Evolutionary conservation across 1,140 invertebrate genomes (phyloP), one percentile per base, ranked within the genome.

Genomic region (Subanguina moxae): DNA sequence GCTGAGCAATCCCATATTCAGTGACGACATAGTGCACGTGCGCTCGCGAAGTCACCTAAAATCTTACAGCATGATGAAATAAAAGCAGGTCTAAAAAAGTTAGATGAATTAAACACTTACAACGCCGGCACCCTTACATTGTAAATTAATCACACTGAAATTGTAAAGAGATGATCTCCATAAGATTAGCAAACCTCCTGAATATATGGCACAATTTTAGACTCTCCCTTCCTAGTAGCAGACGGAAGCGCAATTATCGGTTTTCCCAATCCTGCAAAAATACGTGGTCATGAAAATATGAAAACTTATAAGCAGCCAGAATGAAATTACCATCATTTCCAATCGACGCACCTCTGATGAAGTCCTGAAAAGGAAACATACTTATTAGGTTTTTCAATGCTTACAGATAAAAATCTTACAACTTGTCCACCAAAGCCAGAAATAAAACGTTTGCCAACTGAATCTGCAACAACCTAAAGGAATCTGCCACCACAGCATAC

Each of bases 171-270:
- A 23, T 13, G n/a, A 73, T 45, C 48, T 19, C 11, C 32, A 38
- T 11, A 38, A 38, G 11, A 38, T n/a, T 3, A 38, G 3, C 11
- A 3, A 38, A 73, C 48, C 70, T 75, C 85, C 84, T 93, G 92
- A 0, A 94, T 85, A 3, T 87, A 87, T 0, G 91, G 90, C 1
- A 89, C 87, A 80, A 97, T 95, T 87, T 96, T 96, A 70, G 88
- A 89, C 68, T 89, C 89, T 19, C 90, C 91, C 77, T 89, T 90
- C 59, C 88, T 89, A 7, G 93, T 95, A 25, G 85, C 85, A 0
- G 92, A 94, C 23, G 90, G 89, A 77, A 96, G 86, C 1, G 93
- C 93, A 82, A 97, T 90, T 74, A 97, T 94, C 5, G 93, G 90
- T 80, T 93, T 94, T 23, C 93, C 93, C 70, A 87, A 38, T 3